Conservation (phyloP, 1,140 invertebrate genomes). For the Zaprionus nigranus region DNA sequence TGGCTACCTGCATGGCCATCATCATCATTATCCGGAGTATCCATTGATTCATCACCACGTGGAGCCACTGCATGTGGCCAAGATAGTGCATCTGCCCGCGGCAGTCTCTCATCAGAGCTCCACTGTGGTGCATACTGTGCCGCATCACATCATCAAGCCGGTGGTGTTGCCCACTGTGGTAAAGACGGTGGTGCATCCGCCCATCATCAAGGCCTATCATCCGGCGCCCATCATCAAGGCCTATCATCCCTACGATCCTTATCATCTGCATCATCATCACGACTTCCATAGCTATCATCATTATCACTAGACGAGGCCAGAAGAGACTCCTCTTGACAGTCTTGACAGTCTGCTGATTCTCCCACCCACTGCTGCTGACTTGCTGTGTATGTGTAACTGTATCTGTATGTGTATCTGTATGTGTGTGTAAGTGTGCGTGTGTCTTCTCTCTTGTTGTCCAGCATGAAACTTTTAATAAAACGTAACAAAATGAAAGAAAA, state of each 20-base stretch:
- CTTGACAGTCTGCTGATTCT: constrained; percentile 1
- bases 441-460: constrained; percentile 34
- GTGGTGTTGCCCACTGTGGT: constrained; percentile 73
- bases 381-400: constrained; percentile 31
- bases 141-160: constrained; percentile 78
- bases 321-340: constrained; percentile 11
- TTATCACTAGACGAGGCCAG: constrained; percentile 26
- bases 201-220: constrained; percentile 77
- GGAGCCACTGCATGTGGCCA: constrained; percentile 75
- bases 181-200: constrained; percentile 74
- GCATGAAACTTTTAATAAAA: constrained; percentile 11
- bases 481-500: constrained; percentile 18
- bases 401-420: constrained; percentile 24
- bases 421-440: constrained; percentile 15
- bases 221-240: constrained; percentile 74
- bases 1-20: constrained; percentile 77
- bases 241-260: constrained; percentile 74
- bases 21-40: constrained; percentile 75
- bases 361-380: constrained; percentile 28
- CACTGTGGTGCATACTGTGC: constrained; percentile 80
- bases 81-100: constrained; percentile 79
- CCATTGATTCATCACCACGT: constrained; percentile 68
- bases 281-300: constrained; percentile 75
- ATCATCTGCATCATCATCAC: constrained; percentile 72
- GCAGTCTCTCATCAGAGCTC: constrained; percentile 85